These are phyloP conservation scores for Macrotus californicus DNA, from an alignment of 2,113 vertebrate species.

Conservation along the genomic window DNA sequence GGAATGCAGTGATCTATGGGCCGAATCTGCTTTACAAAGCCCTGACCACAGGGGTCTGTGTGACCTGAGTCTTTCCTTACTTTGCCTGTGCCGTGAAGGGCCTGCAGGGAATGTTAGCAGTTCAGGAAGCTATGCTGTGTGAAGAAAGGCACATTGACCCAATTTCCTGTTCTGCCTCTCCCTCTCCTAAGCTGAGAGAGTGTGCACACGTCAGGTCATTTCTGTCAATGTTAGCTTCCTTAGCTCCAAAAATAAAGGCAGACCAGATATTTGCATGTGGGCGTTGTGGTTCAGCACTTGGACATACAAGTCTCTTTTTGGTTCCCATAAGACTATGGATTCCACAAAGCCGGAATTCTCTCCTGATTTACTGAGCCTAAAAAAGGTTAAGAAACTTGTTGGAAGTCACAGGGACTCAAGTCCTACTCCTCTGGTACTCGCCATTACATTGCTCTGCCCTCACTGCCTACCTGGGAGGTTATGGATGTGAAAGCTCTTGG, in stretches of 20 bases:
- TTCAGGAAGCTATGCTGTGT: constrained; percentile 16
- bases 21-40: background rate
- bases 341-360: constrained; percentile 4
- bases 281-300: background rate
- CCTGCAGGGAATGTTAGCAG: background rate
- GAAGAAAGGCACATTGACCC: constrained; percentile 44
- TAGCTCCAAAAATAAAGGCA: background rate
- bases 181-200: background rate
- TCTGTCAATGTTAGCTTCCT: constrained; percentile 24
- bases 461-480: background rate
- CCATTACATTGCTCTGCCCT: background rate
- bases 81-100: background rate
- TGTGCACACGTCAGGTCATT: constrained; percentile 25
- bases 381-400: background rate
- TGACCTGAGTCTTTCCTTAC: constrained; percentile 19
- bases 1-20: background rate
- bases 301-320: background rate
- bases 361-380: background rate
- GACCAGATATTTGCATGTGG: background rate
- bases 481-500: background rate
- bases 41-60: background rate
- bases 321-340: background rate
- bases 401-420: background rate
- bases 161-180: constrained; percentile 29
- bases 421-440: background rate